Evolutionary conservation across 2,113 vertebrate species (phyloP), one percentile per base, ranked within the genome.

Genomic region (Aphyosemion australe): DNA sequence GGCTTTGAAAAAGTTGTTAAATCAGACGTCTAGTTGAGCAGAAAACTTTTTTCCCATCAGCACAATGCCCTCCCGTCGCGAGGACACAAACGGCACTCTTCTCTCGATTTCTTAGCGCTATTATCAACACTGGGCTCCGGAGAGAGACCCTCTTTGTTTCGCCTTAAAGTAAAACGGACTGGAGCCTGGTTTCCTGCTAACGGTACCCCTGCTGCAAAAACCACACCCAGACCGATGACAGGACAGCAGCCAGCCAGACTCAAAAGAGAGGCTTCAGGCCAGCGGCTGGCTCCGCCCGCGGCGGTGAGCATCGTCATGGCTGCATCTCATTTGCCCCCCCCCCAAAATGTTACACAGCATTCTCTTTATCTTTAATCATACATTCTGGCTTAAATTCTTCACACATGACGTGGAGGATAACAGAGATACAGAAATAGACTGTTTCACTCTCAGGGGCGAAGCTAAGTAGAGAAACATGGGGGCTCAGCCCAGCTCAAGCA

Each of bases 141-240:
- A 51, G 47, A 6, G 6, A 58, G 55, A 80, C 76, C 64, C 61
- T 67, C 83, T 89, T 91, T 89, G 87, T 90, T 89, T 81, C 71
- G 80, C 68, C 56, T 70, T 62, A 55, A 65, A 79, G 65, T 80
- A 68, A 80, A 89, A 76, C 47, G 60, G 72, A 73, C 78, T 63
- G 61, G 26, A 69, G 82, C 76, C 82, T 65, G 79, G 73, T 89
- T 91, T 90, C 92, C 92, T 93, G 90, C 92, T 94, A 94, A 94
- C 93, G 93, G 93, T 90, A 90, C 88, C 78, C 57, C 70, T 71
- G 86, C 88, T 89, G 83, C 76, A 65, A 92, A 76, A 93, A 94
- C 93, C 93, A 94, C 94, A 94, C 94, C 94, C 94, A 94, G 86
- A 53, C 69, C 75, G 77, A 92, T 88, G 88, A 90, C 86, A 90